Percentiles rank a stretch among this genome's conserved stretches.
Evolutionary conservation across 2,888 invertebrate species (phyloP).

Genomic region (Caenorhabditis sp.): DNA sequence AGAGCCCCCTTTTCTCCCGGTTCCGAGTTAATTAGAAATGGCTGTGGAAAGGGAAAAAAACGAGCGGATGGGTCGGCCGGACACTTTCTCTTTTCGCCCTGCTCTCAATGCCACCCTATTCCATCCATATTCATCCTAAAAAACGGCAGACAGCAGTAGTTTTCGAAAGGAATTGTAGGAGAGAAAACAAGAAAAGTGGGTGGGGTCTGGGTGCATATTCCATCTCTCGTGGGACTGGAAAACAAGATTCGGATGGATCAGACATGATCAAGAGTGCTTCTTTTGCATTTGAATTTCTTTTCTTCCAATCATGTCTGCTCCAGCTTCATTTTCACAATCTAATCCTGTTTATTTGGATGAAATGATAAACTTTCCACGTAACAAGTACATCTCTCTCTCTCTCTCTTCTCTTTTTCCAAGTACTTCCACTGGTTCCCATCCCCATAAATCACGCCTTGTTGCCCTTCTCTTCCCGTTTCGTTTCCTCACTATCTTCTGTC

Average conservation of each 20-base stretch:
- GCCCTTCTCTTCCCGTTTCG: slow-evolving; percentile 16
- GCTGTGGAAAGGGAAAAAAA: slow-evolving; percentile 9
- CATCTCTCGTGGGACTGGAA: slow-evolving; percentile 1
- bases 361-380: neutral
- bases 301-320: neutral
- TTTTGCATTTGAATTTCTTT: neutral
- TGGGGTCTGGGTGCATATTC: neutral
- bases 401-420: neutral
- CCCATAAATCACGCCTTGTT: slow-evolving; percentile 48
- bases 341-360: slow-evolving; percentile 6
- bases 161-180: neutral
- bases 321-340: neutral
- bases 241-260: neutral
- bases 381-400: neutral
- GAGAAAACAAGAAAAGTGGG: neutral
- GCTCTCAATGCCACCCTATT: neutral
- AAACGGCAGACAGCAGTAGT: slow-evolving; percentile 5
- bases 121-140: neutral
- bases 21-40: slow-evolving; percentile 47
- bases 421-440: slow-evolving; percentile 34
- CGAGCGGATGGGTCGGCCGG: neutral
- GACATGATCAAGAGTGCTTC: neutral
- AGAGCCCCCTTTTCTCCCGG: too few species aligned
- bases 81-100: neutral
- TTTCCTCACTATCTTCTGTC: slow-evolving; percentile 3